Evolutionary conservation across 1,140 invertebrate species (phyloP).

Genomic region (Leptinotarsa undecemlineata): DNA sequence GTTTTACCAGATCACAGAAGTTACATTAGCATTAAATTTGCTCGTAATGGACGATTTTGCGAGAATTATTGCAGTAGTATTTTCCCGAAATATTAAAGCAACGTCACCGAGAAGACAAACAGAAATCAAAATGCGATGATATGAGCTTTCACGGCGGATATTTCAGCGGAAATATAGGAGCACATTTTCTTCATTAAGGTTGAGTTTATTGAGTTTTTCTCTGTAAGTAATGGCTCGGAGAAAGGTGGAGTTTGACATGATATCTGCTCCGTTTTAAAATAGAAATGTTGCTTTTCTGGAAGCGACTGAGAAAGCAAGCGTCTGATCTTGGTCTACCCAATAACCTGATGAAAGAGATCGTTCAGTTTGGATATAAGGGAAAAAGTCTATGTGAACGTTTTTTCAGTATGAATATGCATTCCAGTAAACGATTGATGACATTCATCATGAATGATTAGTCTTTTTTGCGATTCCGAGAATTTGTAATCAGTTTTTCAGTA

Average conservation of each 20-base stretch:
- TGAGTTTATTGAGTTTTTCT: not conserved
- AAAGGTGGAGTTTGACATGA: not conserved
- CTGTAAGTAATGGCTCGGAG: not conserved
- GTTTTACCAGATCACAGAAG: not conserved
- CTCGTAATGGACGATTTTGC: not conserved
- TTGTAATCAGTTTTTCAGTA: no score
- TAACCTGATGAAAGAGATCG: no score
- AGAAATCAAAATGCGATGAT: constrained; percentile 3
- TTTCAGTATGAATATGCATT: no score
- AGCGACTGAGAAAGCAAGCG: not conserved
- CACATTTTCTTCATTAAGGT: constrained; percentile 6
- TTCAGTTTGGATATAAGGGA: no score
- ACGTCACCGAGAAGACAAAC: not conserved
- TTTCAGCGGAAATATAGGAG: constrained; percentile 3
- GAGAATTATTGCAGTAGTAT: not conserved
- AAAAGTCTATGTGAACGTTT: no score
- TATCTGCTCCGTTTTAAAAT: not conserved
- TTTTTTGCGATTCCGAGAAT: no score
- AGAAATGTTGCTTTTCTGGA: not conserved
- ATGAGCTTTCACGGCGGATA: not conserved
- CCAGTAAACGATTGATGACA: no score
- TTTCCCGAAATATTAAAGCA: constrained; percentile 2
- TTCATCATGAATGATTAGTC: no score
- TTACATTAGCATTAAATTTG: constrained; percentile 1
- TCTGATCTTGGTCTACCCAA: not conserved